Percentiles rank a stretch among this genome's conserved stretches.
These are phyloP conservation scores for Papilio aristodemus DNA, from an alignment of 1,140 invertebrate genomes.

Conservation along the genomic window DNA sequence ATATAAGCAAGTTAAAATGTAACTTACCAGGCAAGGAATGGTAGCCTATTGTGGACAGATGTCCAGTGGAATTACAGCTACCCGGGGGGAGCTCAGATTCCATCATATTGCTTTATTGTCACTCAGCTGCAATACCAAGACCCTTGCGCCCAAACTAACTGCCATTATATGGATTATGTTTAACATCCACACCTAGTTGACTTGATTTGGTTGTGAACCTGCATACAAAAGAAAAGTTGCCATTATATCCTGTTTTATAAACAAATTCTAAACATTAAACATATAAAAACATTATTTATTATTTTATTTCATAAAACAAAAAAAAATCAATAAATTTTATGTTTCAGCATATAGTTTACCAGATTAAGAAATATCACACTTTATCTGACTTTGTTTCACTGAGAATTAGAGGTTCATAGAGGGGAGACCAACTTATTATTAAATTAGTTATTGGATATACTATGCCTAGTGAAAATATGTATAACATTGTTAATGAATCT, in stretches of 20 bases:
- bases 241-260: neutral
- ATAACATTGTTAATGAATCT: too few relatives aligned
- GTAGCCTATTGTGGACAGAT: conserved; percentile 78
- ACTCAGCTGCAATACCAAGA: conserved; percentile 41
- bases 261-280: too few relatives aligned
- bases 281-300: too few relatives aligned
- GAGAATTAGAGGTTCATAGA: too few relatives aligned
- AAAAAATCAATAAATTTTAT: too few relatives aligned
- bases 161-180: conserved; percentile 45
- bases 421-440: too few relatives aligned
- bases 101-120: conserved; percentile 66
- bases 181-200: conserved; percentile 44
- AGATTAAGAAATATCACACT: too few relatives aligned
- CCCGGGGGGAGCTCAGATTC: conserved; percentile 77
- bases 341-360: too few relatives aligned
- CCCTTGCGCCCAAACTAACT: conserved; percentile 38
- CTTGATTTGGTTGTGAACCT: conserved; percentile 38
- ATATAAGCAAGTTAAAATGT: neutral
- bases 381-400: too few relatives aligned
- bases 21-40: conserved; percentile 64
- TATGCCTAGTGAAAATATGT: too few relatives aligned
- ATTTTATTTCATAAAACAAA: too few relatives aligned
- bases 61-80: conserved; percentile 78
- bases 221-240: neutral
- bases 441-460: too few relatives aligned